Base-by-base conservation (phyloP, 2,888 invertebrate genomes). In the Cryptocephalus moraei region DNA sequence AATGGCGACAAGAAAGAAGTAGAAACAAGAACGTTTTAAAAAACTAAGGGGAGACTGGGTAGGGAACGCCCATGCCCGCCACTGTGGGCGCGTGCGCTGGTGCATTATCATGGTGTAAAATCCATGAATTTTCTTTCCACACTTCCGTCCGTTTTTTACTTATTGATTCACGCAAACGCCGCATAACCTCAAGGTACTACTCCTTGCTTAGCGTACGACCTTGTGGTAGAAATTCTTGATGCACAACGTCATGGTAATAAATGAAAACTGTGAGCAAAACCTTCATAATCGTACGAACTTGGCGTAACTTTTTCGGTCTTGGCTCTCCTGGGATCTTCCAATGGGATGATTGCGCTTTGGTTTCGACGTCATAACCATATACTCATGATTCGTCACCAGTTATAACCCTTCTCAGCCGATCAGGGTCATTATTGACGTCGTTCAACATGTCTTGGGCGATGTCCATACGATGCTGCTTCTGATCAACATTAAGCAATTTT, bases 301-400 rank as follows among this genome's bases (percentile, higher is more conserved):
- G 53, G 11, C 48, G 48, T 33, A 47, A 44, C 10, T 49, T 47
- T 47, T 49, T 49, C 41, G 43, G 32, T 34, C 43, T 43, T 34
- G 43, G 4, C 54, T 57, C n/a, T n/a, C 6, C 40, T 39, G 44
- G 46, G 39, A 10, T 2, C 3, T 10, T 13, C 42, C 8, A 22
- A 2, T 56, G 56, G 45, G 54, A 58, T 33, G 54, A 59, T 57
- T 52, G 53, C 49, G 49, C 43, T 39, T 53, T 52, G 8, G 56
- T 59, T 59, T 60, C 54, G 34, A 56, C 46, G 54, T 56, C 58
- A 53, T 58, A 59, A 39, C 46, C 57, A 51, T 56, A 57, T 14
- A 61, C 50, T 55, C 61, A 62, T 49, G 56, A 51, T 57, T 61
- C 55, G 45, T 59, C 55, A 56, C 54, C 55, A 52, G 56, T 59